These are phyloP conservation scores for Hyalella azteca DNA, from an alignment of 2,888 invertebrate genomes.

Conservation along the genomic window DNA sequence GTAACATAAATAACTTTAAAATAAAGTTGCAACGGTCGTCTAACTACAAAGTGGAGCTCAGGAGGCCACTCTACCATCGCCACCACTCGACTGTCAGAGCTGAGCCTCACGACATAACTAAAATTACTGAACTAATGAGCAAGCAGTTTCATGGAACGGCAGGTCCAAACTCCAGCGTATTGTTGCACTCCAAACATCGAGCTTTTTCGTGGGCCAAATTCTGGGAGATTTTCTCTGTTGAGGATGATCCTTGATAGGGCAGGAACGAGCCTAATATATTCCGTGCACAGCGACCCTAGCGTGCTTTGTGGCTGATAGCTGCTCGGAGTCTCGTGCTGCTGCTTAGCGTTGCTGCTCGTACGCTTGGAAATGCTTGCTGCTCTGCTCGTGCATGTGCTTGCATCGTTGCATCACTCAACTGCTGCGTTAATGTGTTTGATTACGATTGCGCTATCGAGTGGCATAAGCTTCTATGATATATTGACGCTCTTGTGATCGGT, in stretches of 20 bases:
- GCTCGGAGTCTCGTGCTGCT: not conserved
- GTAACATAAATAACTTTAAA: no score
- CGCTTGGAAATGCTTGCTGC: no score
- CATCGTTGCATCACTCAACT: no score
- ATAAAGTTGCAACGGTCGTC: no score
- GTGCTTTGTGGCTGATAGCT: not conserved
- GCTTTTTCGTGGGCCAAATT: not conserved
- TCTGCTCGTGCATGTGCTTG: no score
- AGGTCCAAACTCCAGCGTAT: not conserved
- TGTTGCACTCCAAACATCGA: not conserved
- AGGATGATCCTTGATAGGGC: not conserved
- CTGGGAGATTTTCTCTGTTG: conserved; percentile 3
- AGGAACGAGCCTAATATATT: not conserved
- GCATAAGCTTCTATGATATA: no score
- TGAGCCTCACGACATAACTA: not conserved
- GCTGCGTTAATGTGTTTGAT: no score
- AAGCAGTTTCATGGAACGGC: conserved; percentile 12
- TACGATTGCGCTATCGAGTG: no score
- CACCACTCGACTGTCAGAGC: no score
- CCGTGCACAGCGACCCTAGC: not conserved
- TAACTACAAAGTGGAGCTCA: no score
- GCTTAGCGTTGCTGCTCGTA: not conserved
- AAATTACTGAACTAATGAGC: conserved; percentile 21
- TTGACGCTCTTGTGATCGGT: no score
- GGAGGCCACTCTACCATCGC: no score